Percentiles rank a stretch among this genome's conserved stretches.
Conservation (phyloP, 1,140 invertebrate species). For the Rhopalosiphum padi region DNA sequence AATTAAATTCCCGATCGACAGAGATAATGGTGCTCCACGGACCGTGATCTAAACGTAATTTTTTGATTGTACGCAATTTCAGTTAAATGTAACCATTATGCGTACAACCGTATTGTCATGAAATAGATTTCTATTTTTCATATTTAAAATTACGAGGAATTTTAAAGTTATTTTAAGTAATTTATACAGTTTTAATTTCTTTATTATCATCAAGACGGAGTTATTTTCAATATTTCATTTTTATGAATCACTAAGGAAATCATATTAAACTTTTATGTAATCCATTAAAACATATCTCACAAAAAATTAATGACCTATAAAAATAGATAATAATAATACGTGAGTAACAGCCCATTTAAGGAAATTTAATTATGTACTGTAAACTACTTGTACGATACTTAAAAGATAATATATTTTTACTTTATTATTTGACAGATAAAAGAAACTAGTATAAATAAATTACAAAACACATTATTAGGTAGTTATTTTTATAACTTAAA, state of each 20-base stretch:
- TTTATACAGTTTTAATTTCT: neutral
- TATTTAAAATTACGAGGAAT: neutral
- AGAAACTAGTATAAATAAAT: neutral
- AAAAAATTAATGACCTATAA: neutral
- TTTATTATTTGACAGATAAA: slow-evolving; percentile 1
- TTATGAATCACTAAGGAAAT: neutral
- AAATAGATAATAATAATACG: neutral
- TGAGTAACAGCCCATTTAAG: neutral
- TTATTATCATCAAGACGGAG: neutral
- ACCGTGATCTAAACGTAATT: neutral
- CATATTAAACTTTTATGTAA: neutral
- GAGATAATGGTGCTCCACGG: slow-evolving; percentile 7
- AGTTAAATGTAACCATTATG: neutral
- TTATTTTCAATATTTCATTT: neutral
- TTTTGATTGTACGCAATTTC: neutral
- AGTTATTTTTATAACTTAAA: neutral
- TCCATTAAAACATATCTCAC: slow-evolving; percentile 6
- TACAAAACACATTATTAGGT: neutral
- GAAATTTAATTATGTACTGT: slow-evolving; percentile 1
- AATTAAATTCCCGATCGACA: slow-evolving; percentile 35
- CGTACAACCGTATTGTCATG: neutral
- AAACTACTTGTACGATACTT: neutral
- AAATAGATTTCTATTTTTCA: neutral
- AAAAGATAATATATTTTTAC: neutral
- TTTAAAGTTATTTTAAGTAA: neutral